A percentile compares a stretch with the other conserved stretches of the same genome.
phyloP scores from a whole-genome alignment of 1,140 invertebrate species.

The Batillaria attramentaria region DNA sequence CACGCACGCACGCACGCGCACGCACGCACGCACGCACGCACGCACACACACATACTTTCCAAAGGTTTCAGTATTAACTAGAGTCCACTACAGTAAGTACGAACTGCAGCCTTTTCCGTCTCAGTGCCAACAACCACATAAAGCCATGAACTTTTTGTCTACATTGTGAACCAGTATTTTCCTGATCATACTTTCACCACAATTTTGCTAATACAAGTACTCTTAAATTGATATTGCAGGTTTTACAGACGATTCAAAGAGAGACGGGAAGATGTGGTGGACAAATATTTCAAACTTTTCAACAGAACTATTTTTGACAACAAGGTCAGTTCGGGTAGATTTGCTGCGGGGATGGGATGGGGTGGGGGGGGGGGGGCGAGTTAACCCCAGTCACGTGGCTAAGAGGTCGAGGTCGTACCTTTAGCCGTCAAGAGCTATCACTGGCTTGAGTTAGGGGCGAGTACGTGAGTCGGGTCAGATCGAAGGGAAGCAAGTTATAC shows the following conservation, averaged over 20 bases:
- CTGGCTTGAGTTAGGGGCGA: too few species aligned
- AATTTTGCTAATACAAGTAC: background rate
- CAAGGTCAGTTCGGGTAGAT: background rate
- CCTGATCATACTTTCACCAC: background rate
- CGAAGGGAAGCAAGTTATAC: too few species aligned
- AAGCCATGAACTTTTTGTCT: background rate
- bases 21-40: background rate
- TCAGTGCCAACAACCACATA: conserved; percentile 2
- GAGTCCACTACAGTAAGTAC: too few species aligned
- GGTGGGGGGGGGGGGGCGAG: background rate
- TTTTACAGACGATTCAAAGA: background rate
- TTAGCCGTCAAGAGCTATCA: too few species aligned
- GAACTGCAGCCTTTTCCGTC: too few species aligned
- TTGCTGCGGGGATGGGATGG: background rate
- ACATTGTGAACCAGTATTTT: background rate
- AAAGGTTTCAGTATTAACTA: too few species aligned
- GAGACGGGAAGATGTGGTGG: background rate
- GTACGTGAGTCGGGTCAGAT: too few species aligned
- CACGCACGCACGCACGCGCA: background rate
- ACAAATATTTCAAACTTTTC: background rate
- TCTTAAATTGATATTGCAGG: background rate
- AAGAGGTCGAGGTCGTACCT: background rate
- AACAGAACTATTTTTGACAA: background rate
- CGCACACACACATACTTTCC: conserved; percentile 11
- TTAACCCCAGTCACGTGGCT: background rate